A percentile compares a stretch with the other conserved stretches of the same genome.
Conservation (phyloP, 2,113 vertebrate genomes). For the Aix galericulata region DNA sequence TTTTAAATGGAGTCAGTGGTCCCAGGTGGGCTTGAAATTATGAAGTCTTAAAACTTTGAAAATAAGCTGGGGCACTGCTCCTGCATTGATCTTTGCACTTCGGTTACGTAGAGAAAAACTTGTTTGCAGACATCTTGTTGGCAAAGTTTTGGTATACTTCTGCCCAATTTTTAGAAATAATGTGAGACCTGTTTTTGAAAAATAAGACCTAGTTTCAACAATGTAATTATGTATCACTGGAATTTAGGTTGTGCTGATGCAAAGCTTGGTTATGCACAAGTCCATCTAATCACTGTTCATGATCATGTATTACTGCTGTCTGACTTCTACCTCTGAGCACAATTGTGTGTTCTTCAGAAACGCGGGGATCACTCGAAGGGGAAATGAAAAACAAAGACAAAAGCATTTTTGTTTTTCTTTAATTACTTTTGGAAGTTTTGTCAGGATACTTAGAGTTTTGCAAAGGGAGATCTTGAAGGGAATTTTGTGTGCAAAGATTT, state of each 20-base stretch:
- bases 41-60: neutral
- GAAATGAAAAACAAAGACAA: neutral
- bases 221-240: neutral
- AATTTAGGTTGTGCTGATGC: neutral
- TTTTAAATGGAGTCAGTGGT: neutral
- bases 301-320: neutral
- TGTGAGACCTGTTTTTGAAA: slow-evolving; percentile 4
- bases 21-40: neutral
- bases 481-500: neutral
- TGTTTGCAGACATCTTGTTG: neutral
- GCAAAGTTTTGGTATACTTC: neutral
- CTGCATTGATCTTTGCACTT: neutral
- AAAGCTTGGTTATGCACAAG: neutral
- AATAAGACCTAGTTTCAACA: neutral
- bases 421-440: neutral
- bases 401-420: neutral
- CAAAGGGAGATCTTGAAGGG: neutral
- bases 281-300: neutral
- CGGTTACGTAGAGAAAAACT: neutral
- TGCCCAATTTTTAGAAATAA: neutral
- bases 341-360: neutral
- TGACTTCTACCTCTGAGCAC: neutral
- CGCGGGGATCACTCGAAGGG: neutral
- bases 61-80: neutral
- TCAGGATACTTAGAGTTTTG: neutral